Evolutionary conservation across 2,797 vertebrate genomes (phyloP), one percentile per base, ranked within the genome.

Genomic region (Aplochiton taeniatus): DNA sequence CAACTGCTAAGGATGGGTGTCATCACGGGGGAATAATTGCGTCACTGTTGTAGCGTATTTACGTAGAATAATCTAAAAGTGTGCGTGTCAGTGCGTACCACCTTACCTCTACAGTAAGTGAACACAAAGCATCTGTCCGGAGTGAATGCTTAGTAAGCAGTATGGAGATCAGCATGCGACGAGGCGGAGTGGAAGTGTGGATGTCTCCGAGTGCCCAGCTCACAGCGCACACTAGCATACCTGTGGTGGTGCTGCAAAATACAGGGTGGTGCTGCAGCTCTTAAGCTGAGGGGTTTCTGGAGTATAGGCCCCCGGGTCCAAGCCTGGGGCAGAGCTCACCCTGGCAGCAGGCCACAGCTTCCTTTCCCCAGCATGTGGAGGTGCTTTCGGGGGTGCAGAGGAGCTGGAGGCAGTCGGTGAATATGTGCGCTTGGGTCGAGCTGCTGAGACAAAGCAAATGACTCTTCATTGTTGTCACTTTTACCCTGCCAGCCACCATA

Each of bases 331-430:
- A 70, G 80, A 81, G 78, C 77, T 76, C 65, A 52, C 45, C 71
- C 77, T 90, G 90, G 88, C 87, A 81, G 51, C 12, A 5, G 68
- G 77, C 59, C 67, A 17, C 58, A 78, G 70, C 68, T 75, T 80
- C 81, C 72, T 78, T 31, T 31, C 31, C 6, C 80, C 78, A 84
- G 80, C 88, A 88, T 90, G 89, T 92, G 90, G 90, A 92, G 90
- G 77, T 82, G 89, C 85, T 89, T 91, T 89, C 80, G 83, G 82
- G 81, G 81, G 72, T 65, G 70, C 78, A 67, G 56, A 71, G 42
- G 11, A 54, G 76, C 70, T 61, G 42, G 79, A 65, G 79, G 75
- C 68, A 72, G 79, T 72, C 75, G 69, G 59, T 12, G 73, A 65
- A 62, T 56, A 66, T 66, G 31, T 31, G 69, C 69, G 67, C 60